phyloP scores from a whole-genome alignment of 2,113 vertebrate genomes.

The Clarias macrocephalus region DNA sequence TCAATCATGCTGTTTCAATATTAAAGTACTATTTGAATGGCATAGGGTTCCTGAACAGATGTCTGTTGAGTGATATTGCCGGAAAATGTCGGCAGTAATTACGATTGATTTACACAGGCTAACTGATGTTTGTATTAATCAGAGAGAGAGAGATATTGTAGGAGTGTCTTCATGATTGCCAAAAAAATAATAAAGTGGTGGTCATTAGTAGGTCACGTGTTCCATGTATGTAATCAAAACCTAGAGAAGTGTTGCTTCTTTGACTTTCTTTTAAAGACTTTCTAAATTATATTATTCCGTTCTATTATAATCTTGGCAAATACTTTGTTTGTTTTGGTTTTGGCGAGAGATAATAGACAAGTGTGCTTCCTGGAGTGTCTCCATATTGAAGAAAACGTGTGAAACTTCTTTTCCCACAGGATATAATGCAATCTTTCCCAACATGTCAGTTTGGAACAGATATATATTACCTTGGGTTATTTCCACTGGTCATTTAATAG shows the following conservation, averaged over 20 bases:
- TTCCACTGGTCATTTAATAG: background rate
- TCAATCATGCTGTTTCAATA: background rate
- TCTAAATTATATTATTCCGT: background rate
- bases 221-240: background rate
- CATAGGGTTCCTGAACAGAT: background rate
- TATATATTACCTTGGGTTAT: background rate
- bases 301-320: background rate
- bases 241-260: background rate
- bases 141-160: background rate
- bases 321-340: background rate
- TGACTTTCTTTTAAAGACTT: background rate
- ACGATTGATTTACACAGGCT: background rate
- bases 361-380: background rate
- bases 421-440: slow-evolving; percentile 21
- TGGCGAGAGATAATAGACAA: background rate
- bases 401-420: slow-evolving; percentile 4
- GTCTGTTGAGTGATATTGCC: background rate
- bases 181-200: background rate
- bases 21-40: background rate
- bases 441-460: background rate
- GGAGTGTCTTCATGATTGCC: background rate
- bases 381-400: slow-evolving; percentile 1
- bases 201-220: background rate
- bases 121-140: background rate
- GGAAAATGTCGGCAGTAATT: slow-evolving; percentile 5